Conservation (phyloP, 2,113 vertebrate genomes). For the Stictonetta naevosa region DNA sequence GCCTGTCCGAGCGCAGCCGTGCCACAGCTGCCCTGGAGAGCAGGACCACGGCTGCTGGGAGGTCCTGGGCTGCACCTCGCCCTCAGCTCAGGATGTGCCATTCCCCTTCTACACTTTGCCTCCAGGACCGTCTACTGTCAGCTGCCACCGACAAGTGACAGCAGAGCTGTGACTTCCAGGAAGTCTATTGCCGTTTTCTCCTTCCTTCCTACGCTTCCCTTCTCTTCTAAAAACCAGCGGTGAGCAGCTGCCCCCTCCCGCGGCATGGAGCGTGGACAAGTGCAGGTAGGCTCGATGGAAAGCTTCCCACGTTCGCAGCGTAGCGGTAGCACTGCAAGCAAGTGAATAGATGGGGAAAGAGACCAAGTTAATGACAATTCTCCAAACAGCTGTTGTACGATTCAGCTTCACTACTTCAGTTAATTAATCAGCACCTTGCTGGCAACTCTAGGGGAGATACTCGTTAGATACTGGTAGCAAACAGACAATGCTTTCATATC, state of each 20-base stretch:
- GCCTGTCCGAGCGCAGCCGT: not conserved
- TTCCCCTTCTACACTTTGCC: slow-evolving; percentile 50
- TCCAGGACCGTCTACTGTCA: slow-evolving; percentile 48
- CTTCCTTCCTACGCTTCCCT: not conserved
- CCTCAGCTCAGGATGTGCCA: not conserved
- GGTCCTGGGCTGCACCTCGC: not conserved
- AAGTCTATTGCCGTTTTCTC: slow-evolving; percentile 50
- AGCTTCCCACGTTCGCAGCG: slow-evolving; percentile 63
- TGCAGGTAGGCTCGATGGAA: slow-evolving; percentile 35
- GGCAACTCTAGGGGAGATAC: slow-evolving; percentile 83
- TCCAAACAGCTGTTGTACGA: slow-evolving; percentile 83
- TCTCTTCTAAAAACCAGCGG: not conserved
- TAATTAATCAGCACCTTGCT: slow-evolving; percentile 89
- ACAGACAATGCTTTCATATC: slow-evolving; percentile 82
- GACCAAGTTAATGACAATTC: slow-evolving; percentile 81
- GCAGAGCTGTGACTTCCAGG: slow-evolving; percentile 42
- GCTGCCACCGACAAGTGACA: slow-evolving; percentile 61
- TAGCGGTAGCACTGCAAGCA: slow-evolving; percentile 50
- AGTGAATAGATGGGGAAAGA: slow-evolving; percentile 79
- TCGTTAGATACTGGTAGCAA: slow-evolving; percentile 81
- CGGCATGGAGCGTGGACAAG: not conserved
- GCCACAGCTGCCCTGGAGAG: not conserved
- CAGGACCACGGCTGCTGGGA: accelerated
- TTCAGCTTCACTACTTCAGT: slow-evolving; percentile 86
- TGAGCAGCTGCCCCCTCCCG: not conserved